These are phyloP conservation scores for Cyclina sinensis DNA, from an alignment of 1,140 invertebrate species.

Conservation along the genomic window DNA sequence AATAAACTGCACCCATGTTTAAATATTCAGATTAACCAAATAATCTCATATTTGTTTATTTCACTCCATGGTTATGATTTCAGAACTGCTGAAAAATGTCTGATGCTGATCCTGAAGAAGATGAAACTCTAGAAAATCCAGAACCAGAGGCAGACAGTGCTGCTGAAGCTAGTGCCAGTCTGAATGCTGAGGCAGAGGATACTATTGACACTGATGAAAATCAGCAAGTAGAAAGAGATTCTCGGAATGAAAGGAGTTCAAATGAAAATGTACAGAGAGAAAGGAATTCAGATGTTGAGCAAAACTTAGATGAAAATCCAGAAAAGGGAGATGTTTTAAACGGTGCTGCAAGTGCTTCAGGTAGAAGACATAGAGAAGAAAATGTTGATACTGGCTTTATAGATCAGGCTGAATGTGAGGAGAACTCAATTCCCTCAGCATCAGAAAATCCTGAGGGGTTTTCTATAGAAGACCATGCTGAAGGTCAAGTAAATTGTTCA, in stretches of 20 bases:
- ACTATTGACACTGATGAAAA: not conserved
- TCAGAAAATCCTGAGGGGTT: conserved; percentile 18
- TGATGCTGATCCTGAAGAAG: conserved; percentile 52
- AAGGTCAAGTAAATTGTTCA: not conserved
- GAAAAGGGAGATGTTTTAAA: not conserved
- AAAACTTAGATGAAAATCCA: not conserved
- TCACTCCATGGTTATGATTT: too few relatives aligned
- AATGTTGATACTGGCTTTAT: not conserved
- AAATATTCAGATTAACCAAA: too few relatives aligned
- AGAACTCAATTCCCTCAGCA: not conserved
- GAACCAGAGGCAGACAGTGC: conserved; percentile 52
- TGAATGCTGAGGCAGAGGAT: conserved; percentile 32
- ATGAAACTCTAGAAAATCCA: conserved; percentile 50
- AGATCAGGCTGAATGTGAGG: not conserved
- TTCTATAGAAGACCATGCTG: not conserved
- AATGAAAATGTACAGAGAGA: not conserved
- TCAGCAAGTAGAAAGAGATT: not conserved
- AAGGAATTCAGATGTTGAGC: not conserved
- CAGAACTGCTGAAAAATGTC: conserved; percentile 45
- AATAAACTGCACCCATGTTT: too few relatives aligned
- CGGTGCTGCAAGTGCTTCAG: not conserved
- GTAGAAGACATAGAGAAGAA: not conserved
- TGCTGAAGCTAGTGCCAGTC: conserved; percentile 18
- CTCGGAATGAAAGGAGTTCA: not conserved
- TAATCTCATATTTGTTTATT: too few relatives aligned